phyloP scores from a whole-genome alignment of 2,888 invertebrate species.

The Sericinus montela region DNA sequence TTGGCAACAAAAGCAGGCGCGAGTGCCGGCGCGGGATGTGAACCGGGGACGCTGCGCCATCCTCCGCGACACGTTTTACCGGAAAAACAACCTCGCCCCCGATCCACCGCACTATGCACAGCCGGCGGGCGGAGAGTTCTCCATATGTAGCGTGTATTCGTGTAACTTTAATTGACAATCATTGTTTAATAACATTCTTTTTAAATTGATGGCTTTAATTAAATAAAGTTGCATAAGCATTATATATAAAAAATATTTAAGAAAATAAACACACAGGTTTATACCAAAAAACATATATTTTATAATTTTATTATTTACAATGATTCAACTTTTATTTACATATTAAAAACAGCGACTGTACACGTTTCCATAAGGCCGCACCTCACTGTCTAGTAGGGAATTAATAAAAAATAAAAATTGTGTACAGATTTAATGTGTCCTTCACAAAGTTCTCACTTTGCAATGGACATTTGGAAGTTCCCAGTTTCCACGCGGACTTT shows the following conservation, averaged over 20 bases:
- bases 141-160: conserved; percentile 63
- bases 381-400: conserved; percentile 60
- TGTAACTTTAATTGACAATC: conserved; percentile 39
- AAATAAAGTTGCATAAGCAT: no score
- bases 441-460: conserved; percentile 24
- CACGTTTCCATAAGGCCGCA: conserved; percentile 58
- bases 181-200: no score
- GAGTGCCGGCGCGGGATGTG: conserved; percentile 46
- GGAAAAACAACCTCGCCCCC: conserved; percentile 72
- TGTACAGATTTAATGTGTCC: conserved; percentile 36
- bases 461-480: neutral
- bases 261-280: conserved; percentile 40
- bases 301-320: conserved; percentile 77
- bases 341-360: conserved; percentile 75
- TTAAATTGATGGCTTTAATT: no score
- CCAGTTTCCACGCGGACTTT: neutral
- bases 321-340: conserved; percentile 79
- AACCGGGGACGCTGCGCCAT: conserved; percentile 73
- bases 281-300: conserved; percentile 78
- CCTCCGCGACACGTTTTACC: conserved; percentile 77
- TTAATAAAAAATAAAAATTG: conserved; percentile 49
- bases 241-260: no score
- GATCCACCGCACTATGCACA: conserved; percentile 77
- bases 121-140: conserved; percentile 59
- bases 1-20: conserved; percentile 74